phyloP scores from a whole-genome alignment of 2,888 invertebrate species.

The Empis stercorea region DNA sequence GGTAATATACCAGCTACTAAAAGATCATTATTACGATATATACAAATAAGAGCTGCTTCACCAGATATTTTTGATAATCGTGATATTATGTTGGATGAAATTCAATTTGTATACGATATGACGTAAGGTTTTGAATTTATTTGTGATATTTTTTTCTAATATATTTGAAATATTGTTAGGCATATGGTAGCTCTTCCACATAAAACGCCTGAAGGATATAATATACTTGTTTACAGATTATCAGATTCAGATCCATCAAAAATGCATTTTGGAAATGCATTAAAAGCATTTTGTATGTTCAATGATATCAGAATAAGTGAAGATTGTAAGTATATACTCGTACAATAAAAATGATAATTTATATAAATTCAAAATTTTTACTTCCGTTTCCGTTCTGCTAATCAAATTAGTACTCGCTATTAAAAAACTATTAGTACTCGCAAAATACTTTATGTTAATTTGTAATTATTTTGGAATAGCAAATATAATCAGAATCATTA shows the following conservation, averaged over 20 bases:
- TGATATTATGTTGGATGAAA: constrained; percentile 40
- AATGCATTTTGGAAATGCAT: constrained; percentile 48
- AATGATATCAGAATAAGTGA: constrained; percentile 52
- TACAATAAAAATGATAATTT: not conserved
- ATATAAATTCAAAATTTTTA: too few species aligned
- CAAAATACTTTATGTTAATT: too few species aligned
- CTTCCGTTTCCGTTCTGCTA: too few species aligned
- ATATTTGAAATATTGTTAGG: constrained; percentile 26
- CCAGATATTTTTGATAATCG: constrained; percentile 47
- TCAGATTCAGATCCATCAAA: constrained; percentile 49
- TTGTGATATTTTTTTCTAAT: not conserved
- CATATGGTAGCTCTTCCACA: constrained; percentile 49
- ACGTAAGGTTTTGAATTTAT: constrained; percentile 40
- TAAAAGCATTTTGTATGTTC: constrained; percentile 53
- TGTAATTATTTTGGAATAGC: too few species aligned
- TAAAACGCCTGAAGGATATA: constrained; percentile 47
- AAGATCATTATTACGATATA: constrained; percentile 22
- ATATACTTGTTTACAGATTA: constrained; percentile 46
- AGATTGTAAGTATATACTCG: constrained; percentile 38
- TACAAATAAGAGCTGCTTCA: constrained; percentile 37
- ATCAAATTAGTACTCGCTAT: too few species aligned
- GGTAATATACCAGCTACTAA: constrained; percentile 35
- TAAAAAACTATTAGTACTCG: too few species aligned
- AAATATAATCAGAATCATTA: too few species aligned
- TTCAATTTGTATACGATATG: constrained; percentile 43